phyloP scores from a whole-genome alignment of 2,113 vertebrate genomes.

The Brachypteracias leptosomus region DNA sequence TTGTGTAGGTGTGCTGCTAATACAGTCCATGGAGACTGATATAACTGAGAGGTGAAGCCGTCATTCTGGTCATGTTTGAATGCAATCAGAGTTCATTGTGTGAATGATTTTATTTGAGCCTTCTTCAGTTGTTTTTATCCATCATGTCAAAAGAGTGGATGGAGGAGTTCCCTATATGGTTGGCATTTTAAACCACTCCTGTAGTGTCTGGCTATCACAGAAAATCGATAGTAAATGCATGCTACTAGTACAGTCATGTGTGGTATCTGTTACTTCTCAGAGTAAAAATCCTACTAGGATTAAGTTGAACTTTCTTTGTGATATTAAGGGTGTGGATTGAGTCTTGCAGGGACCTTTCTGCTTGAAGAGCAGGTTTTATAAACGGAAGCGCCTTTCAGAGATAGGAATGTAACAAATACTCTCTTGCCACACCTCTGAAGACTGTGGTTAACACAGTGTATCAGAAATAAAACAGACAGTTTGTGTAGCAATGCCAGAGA shows the following conservation, averaged over 20 bases:
- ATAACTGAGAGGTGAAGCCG: not conserved
- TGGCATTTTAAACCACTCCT: not conserved
- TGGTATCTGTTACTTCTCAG: not conserved
- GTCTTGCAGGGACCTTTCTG: not conserved
- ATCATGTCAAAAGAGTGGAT: rapidly evolving
- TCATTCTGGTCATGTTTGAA: not conserved
- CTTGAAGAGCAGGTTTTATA: not conserved
- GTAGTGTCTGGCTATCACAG: not conserved
- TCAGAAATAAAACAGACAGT: not conserved
- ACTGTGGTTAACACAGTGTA: not conserved
- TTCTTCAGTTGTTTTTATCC: not conserved
- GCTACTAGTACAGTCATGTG: not conserved
- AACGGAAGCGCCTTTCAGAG: not conserved
- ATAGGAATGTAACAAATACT: not conserved
- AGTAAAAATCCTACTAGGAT: not conserved
- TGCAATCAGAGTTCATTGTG: not conserved
- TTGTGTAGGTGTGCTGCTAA: not conserved
- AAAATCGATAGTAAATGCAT: not conserved
- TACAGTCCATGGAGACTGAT: not conserved
- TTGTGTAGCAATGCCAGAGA: not conserved
- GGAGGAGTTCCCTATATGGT: not conserved
- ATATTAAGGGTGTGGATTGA: not conserved
- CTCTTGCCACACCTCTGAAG: not conserved
- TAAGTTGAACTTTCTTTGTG: not conserved
- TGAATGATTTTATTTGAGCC: not conserved